A percentile compares a stretch with the other conserved stretches of the same genome.
Evolutionary conservation across 1,140 invertebrate species (phyloP).

Genomic region (Lutraria rhynchaena): DNA sequence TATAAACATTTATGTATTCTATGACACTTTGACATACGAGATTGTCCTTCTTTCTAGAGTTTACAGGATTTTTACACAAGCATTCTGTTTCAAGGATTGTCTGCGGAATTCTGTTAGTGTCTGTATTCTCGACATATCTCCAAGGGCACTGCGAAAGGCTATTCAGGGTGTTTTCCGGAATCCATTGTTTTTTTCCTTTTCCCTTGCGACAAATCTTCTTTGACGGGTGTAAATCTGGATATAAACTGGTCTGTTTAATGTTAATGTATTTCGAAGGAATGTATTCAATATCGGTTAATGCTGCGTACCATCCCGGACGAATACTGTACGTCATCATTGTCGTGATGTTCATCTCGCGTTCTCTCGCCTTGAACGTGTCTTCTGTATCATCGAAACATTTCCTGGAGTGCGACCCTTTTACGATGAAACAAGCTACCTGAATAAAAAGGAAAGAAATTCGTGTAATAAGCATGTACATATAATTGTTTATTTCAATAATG

Average conservation of each 20-base stretch:
- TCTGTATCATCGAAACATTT: too few species aligned
- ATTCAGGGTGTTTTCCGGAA: background rate
- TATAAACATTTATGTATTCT: constrained; percentile 16
- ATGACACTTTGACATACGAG: constrained; percentile 11
- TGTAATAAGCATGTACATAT: too few species aligned
- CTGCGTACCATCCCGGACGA: constrained; percentile 5
- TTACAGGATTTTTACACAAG: background rate
- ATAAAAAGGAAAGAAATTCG: too few species aligned
- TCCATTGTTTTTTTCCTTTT: background rate
- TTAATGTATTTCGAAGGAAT: constrained; percentile 10
- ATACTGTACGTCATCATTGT: constrained; percentile 5
- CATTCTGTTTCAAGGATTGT: constrained; percentile 21
- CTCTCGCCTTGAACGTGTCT: too few species aligned
- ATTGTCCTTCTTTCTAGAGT: constrained; percentile 1
- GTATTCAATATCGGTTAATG: background rate
- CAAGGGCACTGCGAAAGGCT: constrained; percentile 4
- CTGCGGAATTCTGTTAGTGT: constrained; percentile 3
- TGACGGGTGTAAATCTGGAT: too few species aligned
- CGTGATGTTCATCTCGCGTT: background rate
- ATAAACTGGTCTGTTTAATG: background rate
- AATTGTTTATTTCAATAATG: too few species aligned
- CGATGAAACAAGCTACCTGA: too few species aligned
- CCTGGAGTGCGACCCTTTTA: too few species aligned
- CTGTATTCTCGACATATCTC: constrained; percentile 20
- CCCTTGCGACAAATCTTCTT: too few species aligned